These are phyloP conservation scores for Hyperopisus bebe DNA, from an alignment of 2,113 vertebrate species.

Conservation along the genomic window DNA sequence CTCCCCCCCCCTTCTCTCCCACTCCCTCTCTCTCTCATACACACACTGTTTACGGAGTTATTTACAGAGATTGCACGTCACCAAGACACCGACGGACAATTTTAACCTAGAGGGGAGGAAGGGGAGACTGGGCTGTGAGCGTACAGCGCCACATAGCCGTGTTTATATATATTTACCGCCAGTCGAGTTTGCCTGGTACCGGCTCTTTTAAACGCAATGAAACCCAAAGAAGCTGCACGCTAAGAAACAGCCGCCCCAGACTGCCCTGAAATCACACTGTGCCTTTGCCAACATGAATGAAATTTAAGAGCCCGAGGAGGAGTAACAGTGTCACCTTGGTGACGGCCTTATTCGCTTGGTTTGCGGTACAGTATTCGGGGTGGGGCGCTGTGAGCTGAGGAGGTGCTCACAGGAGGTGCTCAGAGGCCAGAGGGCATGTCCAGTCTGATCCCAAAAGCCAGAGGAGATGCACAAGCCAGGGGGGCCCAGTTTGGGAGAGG, in stretches of 20 bases:
- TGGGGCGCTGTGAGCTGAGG: slow-evolving; percentile 44
- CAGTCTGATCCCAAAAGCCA: neutral
- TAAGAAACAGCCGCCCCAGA: neutral
- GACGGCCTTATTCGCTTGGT: slow-evolving; percentile 68
- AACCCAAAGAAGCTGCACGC: neutral
- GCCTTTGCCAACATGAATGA: neutral
- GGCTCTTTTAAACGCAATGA: neutral
- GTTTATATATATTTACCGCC: neutral
- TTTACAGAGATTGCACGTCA: neutral
- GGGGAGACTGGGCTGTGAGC: neutral
- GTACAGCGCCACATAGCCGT: neutral
- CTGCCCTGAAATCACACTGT: neutral
- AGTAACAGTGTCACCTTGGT: slow-evolving; percentile 66
- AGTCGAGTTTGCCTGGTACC: neutral
- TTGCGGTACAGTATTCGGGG: slow-evolving; percentile 63
- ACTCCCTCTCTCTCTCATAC: neutral
- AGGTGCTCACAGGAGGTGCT: neutral
- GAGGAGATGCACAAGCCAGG: neutral
- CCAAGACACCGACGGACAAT: neutral
- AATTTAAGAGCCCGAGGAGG: neutral
- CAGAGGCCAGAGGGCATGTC: neutral
- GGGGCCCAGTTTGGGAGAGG: neutral
- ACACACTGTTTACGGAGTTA: neutral
- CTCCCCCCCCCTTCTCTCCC: too few relatives aligned
- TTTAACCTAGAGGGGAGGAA: neutral